Conservation (phyloP, 2,113 vertebrate genomes). For the Salvator merianae region DNA sequence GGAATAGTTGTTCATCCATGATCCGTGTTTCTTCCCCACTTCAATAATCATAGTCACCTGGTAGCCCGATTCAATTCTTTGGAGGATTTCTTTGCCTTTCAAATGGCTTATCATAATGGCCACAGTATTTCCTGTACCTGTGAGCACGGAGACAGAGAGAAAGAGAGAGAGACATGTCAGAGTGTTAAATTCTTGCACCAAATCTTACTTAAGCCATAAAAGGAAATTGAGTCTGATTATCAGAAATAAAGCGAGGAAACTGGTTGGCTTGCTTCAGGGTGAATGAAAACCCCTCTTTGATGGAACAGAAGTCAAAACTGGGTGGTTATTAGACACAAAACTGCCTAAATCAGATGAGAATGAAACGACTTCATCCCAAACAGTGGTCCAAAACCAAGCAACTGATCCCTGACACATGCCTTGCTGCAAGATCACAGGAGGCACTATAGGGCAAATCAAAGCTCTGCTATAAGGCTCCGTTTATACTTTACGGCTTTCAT, state of each 20-base stretch:
- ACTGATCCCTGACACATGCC: not conserved
- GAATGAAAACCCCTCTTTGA: not conserved
- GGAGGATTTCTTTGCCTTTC: slow-evolving; percentile 79
- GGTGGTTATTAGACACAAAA: not conserved
- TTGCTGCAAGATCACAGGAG: not conserved
- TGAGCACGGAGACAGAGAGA: slow-evolving; percentile 46
- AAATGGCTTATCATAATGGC: slow-evolving; percentile 85
- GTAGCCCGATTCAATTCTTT: slow-evolving; percentile 65
- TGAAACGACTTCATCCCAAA: not conserved
- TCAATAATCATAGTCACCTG: slow-evolving; percentile 83
- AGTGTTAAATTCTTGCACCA: not conserved
- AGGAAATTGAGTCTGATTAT: not conserved
- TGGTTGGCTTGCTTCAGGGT: not conserved
- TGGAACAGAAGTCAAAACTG: not conserved
- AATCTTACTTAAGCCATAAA: not conserved
- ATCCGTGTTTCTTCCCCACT: slow-evolving; percentile 80
- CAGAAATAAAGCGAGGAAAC: not conserved
- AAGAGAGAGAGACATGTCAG: slow-evolving; percentile 40
- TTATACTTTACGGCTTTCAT: not conserved
- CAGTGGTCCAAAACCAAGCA: not conserved
- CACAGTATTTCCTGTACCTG: slow-evolving; percentile 81
- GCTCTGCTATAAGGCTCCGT: not conserved
- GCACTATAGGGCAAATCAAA: not conserved
- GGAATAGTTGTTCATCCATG: slow-evolving; percentile 85
- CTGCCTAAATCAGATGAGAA: not conserved